These are phyloP conservation scores for Heteractis magnifica DNA, from an alignment of 92 coral and sea anemone species.

Conservation along the genomic window DNA sequence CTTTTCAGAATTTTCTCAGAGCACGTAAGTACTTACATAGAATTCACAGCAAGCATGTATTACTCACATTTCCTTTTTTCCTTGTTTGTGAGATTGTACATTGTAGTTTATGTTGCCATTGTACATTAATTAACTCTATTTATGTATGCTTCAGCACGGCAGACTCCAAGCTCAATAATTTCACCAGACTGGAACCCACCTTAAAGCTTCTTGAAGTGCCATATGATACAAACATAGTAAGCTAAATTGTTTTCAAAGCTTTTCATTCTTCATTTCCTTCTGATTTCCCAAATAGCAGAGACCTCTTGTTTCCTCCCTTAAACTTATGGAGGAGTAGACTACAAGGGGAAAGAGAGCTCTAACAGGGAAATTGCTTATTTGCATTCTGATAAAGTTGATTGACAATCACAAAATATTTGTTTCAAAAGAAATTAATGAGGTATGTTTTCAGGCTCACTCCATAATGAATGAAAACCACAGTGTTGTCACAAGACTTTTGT, in stretches of 20 bases:
- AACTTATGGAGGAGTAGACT: too few relatives aligned
- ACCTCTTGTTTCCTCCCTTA: too few relatives aligned
- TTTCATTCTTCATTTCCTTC: too few relatives aligned
- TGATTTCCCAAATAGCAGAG: too few relatives aligned
- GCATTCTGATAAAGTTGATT: too few relatives aligned
- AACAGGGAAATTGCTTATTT: too few relatives aligned
- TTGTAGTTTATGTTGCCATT: too few relatives aligned
- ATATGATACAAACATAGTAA: conserved; percentile 93
- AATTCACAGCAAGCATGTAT: neutral
- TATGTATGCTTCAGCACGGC: conserved; percentile 61
- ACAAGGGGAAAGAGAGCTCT: too few relatives aligned
- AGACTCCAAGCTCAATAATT: conserved; percentile 94
- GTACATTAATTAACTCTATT: neutral
- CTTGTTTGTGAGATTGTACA: too few relatives aligned
- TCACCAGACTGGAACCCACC: conserved; percentile 91
- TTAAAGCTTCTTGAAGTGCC: conserved; percentile 92
- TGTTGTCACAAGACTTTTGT: conserved; percentile 83
- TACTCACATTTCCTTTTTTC: too few relatives aligned
- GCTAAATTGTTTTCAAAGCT: conserved; percentile 12
- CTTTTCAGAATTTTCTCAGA: conserved; percentile 86
- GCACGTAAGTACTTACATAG: conserved; percentile 61
- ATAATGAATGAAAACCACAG: conserved; percentile 95
- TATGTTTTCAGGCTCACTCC: conserved; percentile 77
- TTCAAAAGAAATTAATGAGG: too few relatives aligned
- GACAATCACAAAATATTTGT: too few relatives aligned